Evolutionary conservation across 2,797 vertebrate species (phyloP).

Genomic region (Apodemus agrarius): DNA sequence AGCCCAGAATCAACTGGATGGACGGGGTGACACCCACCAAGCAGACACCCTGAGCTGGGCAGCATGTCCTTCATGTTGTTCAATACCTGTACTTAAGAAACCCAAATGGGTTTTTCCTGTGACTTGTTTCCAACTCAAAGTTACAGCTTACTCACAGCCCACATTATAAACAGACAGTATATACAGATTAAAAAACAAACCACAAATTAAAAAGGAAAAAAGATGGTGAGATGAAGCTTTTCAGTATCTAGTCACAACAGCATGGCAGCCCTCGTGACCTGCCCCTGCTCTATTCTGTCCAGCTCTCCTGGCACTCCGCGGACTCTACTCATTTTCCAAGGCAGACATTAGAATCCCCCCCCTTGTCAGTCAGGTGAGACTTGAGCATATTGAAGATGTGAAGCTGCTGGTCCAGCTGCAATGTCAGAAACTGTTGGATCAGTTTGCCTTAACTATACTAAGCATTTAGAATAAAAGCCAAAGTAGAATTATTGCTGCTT

Average conservation of each 20-base stretch:
- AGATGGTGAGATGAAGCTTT: slow-evolving; percentile 85
- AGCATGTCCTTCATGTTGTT: neutral
- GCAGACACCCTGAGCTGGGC: neutral
- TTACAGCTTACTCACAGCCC: slow-evolving; percentile 74
- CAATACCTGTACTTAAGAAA: slow-evolving; percentile 52
- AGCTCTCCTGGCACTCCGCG: slow-evolving; percentile 74
- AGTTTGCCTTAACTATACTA: slow-evolving; percentile 91
- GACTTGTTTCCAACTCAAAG: slow-evolving; percentile 78
- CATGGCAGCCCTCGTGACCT: slow-evolving; percentile 69
- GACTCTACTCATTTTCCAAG: slow-evolving; percentile 85
- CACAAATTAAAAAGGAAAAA: slow-evolving; percentile 79
- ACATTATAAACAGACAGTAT: slow-evolving; percentile 80
- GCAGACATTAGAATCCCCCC: slow-evolving; percentile 88
- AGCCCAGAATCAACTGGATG: neutral
- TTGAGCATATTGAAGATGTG: slow-evolving; percentile 97
- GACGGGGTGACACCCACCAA: neutral
- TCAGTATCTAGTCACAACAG: slow-evolving; percentile 78
- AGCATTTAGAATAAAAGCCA: slow-evolving; percentile 83
- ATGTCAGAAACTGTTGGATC: slow-evolving; percentile 96
- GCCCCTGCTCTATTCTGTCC: slow-evolving; percentile 68
- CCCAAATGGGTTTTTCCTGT: slow-evolving; percentile 26
- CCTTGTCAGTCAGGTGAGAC: slow-evolving; percentile 94
- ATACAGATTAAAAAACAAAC: slow-evolving; percentile 59
- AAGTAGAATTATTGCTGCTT: slow-evolving; percentile 77
- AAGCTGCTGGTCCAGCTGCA: slow-evolving; percentile 96